phyloP scores from a whole-genome alignment of 2,797 vertebrate genomes.

The Arnoldichthys spilopterus region DNA sequence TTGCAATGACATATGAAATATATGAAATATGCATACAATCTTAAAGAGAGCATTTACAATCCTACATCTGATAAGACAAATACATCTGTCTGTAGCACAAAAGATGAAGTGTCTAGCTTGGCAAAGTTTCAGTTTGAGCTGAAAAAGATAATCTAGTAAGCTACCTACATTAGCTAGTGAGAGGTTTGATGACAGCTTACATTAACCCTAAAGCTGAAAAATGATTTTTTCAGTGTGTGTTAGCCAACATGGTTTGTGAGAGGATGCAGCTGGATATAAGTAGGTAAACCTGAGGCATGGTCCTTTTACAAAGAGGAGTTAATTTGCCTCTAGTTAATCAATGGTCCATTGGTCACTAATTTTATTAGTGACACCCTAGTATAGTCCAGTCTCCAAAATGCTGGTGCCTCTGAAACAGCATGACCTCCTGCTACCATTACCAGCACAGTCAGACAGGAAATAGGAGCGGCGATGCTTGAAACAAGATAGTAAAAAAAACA shows the following conservation, averaged over 20 bases:
- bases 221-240: no score
- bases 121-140: no score
- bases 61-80: background rate
- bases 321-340: constrained; percentile 14
- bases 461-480: constrained; percentile 45
- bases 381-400: constrained; percentile 16
- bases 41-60: background rate
- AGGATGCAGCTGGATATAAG: background rate
- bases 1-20: background rate
- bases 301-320: background rate
- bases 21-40: background rate
- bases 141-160: background rate
- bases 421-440: constrained; percentile 50
- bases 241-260: no score
- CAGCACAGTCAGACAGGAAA: constrained; percentile 54
- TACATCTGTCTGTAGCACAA: background rate
- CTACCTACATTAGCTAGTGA: no score
- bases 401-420: constrained; percentile 10
- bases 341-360: constrained; percentile 9
- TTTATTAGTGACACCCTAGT: constrained; percentile 44
- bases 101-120: no score
- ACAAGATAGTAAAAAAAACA: constrained; percentile 34
- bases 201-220: background rate
- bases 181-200: background rate
- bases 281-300: background rate